A percentile compares a stretch with the other conserved stretches of the same genome.
phyloP scores from a whole-genome alignment of 2,888 invertebrate species.

The Drosophila lacicola region DNA sequence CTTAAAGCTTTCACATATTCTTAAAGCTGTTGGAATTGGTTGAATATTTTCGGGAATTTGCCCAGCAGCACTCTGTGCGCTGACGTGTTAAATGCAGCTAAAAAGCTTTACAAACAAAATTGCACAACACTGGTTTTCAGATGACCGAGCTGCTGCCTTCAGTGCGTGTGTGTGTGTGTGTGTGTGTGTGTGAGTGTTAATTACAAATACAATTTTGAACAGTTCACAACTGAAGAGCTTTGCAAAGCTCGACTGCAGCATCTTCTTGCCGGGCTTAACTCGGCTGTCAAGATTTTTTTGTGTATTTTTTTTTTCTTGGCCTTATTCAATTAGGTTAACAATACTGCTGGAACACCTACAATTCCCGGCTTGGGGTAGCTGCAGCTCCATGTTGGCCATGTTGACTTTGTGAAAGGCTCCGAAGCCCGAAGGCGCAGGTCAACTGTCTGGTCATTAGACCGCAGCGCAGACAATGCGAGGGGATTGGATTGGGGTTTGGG shows the following conservation, averaged over 20 bases:
- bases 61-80: not conserved
- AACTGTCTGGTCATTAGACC: conserved; percentile 29
- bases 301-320: conserved; percentile 9
- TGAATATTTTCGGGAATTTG: too few relatives aligned
- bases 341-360: conserved; percentile 27
- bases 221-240: not conserved
- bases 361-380: not conserved
- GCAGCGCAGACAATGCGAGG: conserved; percentile 9
- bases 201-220: not conserved
- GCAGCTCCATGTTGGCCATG: conserved; percentile 6
- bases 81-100: not conserved
- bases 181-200: not conserved
- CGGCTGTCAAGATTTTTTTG: too few relatives aligned
- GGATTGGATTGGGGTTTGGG: not conserved
- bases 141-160: not conserved
- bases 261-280: not conserved
- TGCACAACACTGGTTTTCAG: not conserved
- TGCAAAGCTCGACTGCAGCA: not conserved
- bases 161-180: not conserved
- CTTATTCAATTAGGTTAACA: conserved; percentile 49
- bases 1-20: too few relatives aligned
- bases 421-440: conserved; percentile 10
- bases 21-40: too few relatives aligned
- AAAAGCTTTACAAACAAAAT: not conserved
- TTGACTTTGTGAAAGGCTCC: conserved; percentile 16